Percentiles rank a stretch among this genome's conserved stretches.
phyloP scores from a whole-genome alignment of 2,113 vertebrate species.

The Erinaceus europaeus region DNA sequence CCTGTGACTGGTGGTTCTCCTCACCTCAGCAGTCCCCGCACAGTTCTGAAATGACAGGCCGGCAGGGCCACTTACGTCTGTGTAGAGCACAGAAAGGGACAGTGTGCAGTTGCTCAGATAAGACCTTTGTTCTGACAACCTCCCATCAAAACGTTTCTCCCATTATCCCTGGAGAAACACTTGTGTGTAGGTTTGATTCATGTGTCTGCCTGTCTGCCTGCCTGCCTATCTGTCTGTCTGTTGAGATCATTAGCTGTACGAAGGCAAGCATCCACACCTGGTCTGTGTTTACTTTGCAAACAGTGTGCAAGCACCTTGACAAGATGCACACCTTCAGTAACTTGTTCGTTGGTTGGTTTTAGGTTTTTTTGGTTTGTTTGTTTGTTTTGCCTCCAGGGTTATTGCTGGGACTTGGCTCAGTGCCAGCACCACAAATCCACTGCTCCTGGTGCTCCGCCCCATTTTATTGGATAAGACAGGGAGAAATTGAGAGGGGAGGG shows the following conservation, averaged over 20 bases:
- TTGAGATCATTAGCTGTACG: not conserved
- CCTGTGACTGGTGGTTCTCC: too few relatives aligned
- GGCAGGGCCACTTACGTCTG: not conserved
- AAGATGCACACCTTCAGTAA: not conserved
- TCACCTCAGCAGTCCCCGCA: not conserved
- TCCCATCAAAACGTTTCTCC: not conserved
- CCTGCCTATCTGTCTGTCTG: too few relatives aligned
- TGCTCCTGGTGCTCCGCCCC: too few relatives aligned
- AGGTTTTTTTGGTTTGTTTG: too few relatives aligned
- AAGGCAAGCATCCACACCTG: not conserved
- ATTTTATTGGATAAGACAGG: too few relatives aligned
- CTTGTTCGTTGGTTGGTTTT: too few relatives aligned
- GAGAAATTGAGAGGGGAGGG: too few relatives aligned
- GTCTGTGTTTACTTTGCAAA: not conserved
- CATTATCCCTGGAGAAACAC: not conserved
- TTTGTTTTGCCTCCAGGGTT: too few relatives aligned
- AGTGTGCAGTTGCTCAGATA: not conserved
- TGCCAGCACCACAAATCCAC: too few relatives aligned
- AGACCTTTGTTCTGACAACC: not conserved
- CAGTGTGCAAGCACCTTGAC: not conserved
- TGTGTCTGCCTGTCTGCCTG: too few relatives aligned
- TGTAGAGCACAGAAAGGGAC: not conserved
- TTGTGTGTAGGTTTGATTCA: not conserved
- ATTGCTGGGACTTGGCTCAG: too few relatives aligned
- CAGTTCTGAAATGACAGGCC: not conserved